These are phyloP conservation scores for Pelagia noctiluca DNA, from an alignment of 30 jellyfish, hydroid and myxozoan genomes.

Conservation along the genomic window DNA sequence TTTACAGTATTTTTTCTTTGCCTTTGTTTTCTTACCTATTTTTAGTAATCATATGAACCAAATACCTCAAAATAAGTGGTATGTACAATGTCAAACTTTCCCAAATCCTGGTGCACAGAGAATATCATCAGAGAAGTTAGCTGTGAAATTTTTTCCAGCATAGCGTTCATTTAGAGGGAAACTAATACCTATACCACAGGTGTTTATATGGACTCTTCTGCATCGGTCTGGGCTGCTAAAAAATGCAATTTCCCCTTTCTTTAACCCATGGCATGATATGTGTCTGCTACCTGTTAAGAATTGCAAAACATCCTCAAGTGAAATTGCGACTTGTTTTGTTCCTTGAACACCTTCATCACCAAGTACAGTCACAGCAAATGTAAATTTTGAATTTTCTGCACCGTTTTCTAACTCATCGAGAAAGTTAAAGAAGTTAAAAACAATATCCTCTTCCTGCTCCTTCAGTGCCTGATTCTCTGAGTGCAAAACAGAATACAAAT, in stretches of 20 bases:
- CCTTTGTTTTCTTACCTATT: too few species aligned
- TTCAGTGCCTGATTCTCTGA: neutral
- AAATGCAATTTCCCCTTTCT: neutral
- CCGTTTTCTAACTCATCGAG: neutral
- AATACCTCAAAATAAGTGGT: too few species aligned
- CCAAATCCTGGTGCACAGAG: conserved; percentile 19
- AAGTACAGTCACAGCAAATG: neutral
- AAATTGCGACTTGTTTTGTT: neutral
- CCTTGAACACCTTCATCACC: neutral
- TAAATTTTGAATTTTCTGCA: neutral
- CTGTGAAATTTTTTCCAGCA: neutral
- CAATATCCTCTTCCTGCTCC: neutral
- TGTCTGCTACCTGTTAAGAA: neutral
- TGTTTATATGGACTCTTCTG: neutral
- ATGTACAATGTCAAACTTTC: conserved; percentile 1
- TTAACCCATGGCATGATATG: neutral
- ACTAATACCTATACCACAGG: neutral
- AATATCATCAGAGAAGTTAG: neutral
- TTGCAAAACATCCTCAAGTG: neutral
- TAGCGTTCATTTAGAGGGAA: conserved; percentile 4
- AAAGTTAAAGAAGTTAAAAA: neutral
- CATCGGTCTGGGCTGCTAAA: neutral
- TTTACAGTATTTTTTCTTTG: too few species aligned
- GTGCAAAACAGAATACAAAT: neutral
- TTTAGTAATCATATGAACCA: too few species aligned